These are phyloP conservation scores for Pelochelys cantorii DNA, from an alignment of 2,797 vertebrate species.

Conservation along the genomic window DNA sequence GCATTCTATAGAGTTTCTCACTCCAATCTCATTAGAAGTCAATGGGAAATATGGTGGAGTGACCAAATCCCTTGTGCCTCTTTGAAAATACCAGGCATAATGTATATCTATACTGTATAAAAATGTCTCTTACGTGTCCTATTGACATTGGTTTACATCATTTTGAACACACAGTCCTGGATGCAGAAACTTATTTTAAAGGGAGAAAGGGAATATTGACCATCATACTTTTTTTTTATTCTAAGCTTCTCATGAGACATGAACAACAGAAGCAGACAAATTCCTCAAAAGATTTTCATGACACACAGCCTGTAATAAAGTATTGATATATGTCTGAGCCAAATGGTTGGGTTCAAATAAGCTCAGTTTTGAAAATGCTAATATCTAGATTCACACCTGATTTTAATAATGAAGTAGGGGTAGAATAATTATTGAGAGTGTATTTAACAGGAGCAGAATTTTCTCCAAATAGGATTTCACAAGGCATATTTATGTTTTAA, in stretches of 20 bases:
- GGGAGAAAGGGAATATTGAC: not conserved
- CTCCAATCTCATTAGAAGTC: not conserved
- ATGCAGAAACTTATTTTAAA: not conserved
- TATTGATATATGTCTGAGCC: not conserved
- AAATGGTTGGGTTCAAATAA: not conserved
- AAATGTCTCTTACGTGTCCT: not conserved
- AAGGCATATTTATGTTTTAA: not conserved
- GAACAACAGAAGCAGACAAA: not conserved
- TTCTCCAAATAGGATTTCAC: not conserved
- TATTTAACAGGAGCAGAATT: not conserved
- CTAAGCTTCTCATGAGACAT: not conserved
- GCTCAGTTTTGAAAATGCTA: constrained; percentile 21
- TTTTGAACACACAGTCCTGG: not conserved
- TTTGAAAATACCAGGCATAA: not conserved
- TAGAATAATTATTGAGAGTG: not conserved
- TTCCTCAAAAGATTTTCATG: not conserved
- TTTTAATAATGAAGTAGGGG: not conserved
- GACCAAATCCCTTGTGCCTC: not conserved
- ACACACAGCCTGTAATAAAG: not conserved
- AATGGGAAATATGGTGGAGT: not conserved
- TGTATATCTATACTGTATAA: not conserved
- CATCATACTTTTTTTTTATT: not conserved
- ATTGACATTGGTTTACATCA: not conserved
- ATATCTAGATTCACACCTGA: not conserved
- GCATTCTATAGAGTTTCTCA: not conserved